Evolutionary conservation across 2,113 vertebrate species (phyloP).

Genomic region (Petrocephalus zakoni): DNA sequence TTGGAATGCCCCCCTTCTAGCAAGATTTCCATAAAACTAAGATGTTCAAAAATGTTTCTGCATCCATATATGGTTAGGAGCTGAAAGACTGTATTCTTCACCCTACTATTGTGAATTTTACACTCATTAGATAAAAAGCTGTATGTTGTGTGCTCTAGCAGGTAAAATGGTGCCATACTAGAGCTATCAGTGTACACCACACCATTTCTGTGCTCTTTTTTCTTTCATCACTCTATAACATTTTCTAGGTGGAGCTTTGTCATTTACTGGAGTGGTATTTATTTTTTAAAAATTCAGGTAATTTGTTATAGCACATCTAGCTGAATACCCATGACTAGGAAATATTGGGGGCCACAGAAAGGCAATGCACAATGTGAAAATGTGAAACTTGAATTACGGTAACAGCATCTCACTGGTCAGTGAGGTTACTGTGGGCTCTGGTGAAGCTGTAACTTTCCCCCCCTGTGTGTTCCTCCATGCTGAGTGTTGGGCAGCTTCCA

Average conservation of each 20-base stretch:
- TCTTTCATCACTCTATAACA: background rate
- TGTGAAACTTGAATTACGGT: background rate
- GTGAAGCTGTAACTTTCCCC: background rate
- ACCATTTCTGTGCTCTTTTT: background rate
- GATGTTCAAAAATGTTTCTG: background rate
- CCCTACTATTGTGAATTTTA: background rate
- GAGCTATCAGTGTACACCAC: background rate
- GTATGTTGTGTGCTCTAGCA: background rate
- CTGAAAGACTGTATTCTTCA: background rate
- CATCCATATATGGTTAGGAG: constrained; percentile 14
- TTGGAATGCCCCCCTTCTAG: background rate
- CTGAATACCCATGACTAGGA: background rate
- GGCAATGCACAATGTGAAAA: background rate
- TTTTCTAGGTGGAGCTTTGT: background rate
- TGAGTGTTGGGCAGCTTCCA: background rate
- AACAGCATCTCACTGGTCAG: background rate
- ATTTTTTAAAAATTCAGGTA: background rate
- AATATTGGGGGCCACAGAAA: background rate
- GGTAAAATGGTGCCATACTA: background rate
- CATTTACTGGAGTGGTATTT: background rate
- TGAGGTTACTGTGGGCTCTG: background rate
- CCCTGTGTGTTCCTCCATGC: background rate
- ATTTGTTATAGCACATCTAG: background rate
- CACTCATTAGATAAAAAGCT: background rate
- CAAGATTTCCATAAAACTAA: constrained; percentile 10